Conservation (phyloP, 2,113 vertebrate genomes). For the Plectropomus leopardus region DNA sequence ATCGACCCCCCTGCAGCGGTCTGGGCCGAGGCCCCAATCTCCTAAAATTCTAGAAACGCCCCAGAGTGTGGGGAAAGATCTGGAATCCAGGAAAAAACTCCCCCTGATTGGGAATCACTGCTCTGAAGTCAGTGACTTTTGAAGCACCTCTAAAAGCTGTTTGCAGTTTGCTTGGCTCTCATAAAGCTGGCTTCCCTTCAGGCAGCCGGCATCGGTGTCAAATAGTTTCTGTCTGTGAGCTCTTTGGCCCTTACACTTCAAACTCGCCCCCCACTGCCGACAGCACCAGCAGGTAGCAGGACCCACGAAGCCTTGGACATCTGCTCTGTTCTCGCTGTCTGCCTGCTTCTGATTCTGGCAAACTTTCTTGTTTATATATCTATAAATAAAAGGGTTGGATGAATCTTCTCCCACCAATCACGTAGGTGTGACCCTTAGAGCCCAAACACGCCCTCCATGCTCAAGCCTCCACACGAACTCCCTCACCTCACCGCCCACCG, state of each 20-base stretch:
- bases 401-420: background rate
- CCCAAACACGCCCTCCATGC: background rate
- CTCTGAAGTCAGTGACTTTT: constrained; percentile 49
- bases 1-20: too few species aligned
- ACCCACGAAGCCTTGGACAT: constrained; percentile 50
- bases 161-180: constrained; percentile 28
- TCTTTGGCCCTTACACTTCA: constrained; percentile 53
- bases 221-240: constrained; percentile 45
- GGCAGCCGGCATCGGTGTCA: constrained; percentile 46
- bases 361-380: constrained; percentile 14
- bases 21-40: too few species aligned
- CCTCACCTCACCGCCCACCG: background rate
- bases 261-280: constrained; percentile 52
- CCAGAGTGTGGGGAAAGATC: too few species aligned
- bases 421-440: background rate
- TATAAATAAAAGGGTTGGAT: background rate
- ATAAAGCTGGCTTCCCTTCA: constrained; percentile 12
- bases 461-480: constrained; percentile 7
- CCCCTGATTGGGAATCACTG: background rate
- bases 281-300: constrained; percentile 58
- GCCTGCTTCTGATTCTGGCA: constrained; percentile 16
- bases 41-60: too few species aligned
- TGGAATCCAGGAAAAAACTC: background rate
- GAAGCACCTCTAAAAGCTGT: constrained; percentile 45
- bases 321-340: constrained; percentile 40